Evolutionary conservation across 2,888 invertebrate genomes (phyloP).

Genomic region (Margaritifera margaritifera): DNA sequence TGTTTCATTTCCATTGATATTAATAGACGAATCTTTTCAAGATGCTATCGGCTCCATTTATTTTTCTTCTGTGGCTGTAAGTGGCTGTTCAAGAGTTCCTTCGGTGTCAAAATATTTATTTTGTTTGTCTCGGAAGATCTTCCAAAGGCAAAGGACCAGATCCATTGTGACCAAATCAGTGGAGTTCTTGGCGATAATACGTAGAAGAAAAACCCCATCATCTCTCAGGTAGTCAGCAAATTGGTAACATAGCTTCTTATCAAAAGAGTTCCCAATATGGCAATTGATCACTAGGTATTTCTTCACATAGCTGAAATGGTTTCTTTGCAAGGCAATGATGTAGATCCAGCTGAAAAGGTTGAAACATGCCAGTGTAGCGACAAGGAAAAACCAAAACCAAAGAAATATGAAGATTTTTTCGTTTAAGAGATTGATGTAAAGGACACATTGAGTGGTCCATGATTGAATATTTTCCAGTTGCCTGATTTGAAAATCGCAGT

Average conservation of each 20-base stretch:
- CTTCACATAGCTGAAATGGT: constrained; percentile 51
- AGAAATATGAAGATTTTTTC: constrained; percentile 65
- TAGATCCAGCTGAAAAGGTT: constrained; percentile 57
- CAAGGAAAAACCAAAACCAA: constrained; percentile 64
- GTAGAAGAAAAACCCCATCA: constrained; percentile 61
- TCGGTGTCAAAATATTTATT: constrained; percentile 26
- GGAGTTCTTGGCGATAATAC: constrained; percentile 57
- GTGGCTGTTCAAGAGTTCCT: constrained; percentile 26
- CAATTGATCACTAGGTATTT: constrained; percentile 60
- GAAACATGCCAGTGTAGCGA: constrained; percentile 46
- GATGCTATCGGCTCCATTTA: too few species aligned
- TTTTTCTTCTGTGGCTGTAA: background rate
- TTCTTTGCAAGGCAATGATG: constrained; percentile 47
- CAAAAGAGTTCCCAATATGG: constrained; percentile 49
- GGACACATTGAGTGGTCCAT: constrained; percentile 60
- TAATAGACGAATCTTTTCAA: too few species aligned
- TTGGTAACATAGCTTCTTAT: constrained; percentile 51
- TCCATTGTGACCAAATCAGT: constrained; percentile 60
- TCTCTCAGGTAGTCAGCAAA: constrained; percentile 61
- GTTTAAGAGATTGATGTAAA: constrained; percentile 65
- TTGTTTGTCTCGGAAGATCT: constrained; percentile 53
- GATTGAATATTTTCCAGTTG: constrained; percentile 60
- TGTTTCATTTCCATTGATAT: too few species aligned
- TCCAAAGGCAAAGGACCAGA: constrained; percentile 55
- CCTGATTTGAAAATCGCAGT: constrained; percentile 65